Evolutionary conservation across 2,888 invertebrate genomes (phyloP).

Genomic region (Sceliomorpha sp.): DNA sequence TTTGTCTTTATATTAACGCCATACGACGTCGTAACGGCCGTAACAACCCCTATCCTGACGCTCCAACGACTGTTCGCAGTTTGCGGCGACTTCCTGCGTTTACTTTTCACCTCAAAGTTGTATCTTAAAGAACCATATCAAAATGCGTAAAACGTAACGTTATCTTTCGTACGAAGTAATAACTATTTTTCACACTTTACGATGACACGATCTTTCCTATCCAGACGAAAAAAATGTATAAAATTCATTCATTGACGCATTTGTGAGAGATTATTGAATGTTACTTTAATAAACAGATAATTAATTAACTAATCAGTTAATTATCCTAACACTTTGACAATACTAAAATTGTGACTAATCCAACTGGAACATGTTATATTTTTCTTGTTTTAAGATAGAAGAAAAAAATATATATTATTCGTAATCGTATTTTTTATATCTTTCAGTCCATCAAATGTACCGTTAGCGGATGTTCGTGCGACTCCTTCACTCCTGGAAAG

Average conservation of each 20-base stretch:
- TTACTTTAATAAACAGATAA: no score
- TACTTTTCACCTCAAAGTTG: slow-evolving; percentile 12
- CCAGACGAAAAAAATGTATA: no score
- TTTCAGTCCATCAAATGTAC: slow-evolving; percentile 86
- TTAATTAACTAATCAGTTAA: no score
- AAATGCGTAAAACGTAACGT: slow-evolving; percentile 1
- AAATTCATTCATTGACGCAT: no score
- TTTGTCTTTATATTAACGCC: slow-evolving; percentile 77
- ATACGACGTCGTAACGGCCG: slow-evolving; percentile 46
- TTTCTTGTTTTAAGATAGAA: no score
- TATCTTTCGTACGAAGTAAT: slow-evolving; percentile 3
- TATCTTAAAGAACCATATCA: slow-evolving; percentile 20
- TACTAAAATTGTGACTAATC: no score
- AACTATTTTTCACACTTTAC: slow-evolving; percentile 2
- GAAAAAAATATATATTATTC: no score
- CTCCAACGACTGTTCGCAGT: slow-evolving; percentile 14
- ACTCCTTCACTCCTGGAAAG: slow-evolving; percentile 86
- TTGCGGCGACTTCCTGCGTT: slow-evolving; percentile 8
- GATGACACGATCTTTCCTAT: no score
- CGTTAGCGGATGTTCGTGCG: slow-evolving; percentile 85
- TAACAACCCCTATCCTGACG: slow-evolving; percentile 17
- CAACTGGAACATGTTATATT: no score
- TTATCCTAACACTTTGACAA: no score
- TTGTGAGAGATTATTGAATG: no score
- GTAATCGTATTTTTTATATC: slow-evolving; percentile 26